Base-by-base conservation (phyloP, 2,888 invertebrate genomes). In the Drosophila tripunctata region DNA sequence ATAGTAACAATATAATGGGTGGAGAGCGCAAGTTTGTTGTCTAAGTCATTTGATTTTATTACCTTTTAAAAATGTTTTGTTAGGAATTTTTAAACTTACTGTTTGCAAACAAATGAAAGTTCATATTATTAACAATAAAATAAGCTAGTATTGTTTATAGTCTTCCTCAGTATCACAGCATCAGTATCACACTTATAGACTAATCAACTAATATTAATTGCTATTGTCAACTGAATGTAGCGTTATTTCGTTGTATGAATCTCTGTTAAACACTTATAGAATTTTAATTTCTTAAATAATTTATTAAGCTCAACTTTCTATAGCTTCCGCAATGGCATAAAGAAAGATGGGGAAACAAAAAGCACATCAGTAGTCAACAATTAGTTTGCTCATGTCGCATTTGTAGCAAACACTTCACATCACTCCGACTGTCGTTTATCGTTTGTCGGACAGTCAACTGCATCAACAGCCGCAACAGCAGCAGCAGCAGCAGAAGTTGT, bases 321-420 rank as follows among this genome's bases (percentile, higher is more conserved):
- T 21, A 21, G 58, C 44, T 69, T 69, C 64, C 75, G 45, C 68
- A 72, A 64, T 64, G 54, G 50, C 40, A 50, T 17, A 27, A 35
- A 24, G 10, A 22, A 7, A 27, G 8, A 40, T n/a, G n/a, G 19
- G 14, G 47, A 38, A 12, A 38, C 21, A 31, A 48, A 54, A 17
- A 22, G 31, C 15, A 33, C 52, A 56, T 31, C 56, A 75, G 74
- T 75, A 73, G 78, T 73, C 78, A 70, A 74, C 78, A 75, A 75
- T 78, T 75, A 75, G 75, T 75, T 75, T 74, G 63, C 78, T 77
- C 77, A 60, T 73, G 74, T 73, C 78, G 78, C 60, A 73, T 75
- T 75, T 65, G 75, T 60, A 45, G 75, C 70, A 73, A 74, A 69
- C 75, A 75, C 75, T 74, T 70, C 75, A 75, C 63, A 70, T 70